Base-by-base conservation (phyloP, 2,888 invertebrate genomes). In the Drosophila quinaria region DNA sequence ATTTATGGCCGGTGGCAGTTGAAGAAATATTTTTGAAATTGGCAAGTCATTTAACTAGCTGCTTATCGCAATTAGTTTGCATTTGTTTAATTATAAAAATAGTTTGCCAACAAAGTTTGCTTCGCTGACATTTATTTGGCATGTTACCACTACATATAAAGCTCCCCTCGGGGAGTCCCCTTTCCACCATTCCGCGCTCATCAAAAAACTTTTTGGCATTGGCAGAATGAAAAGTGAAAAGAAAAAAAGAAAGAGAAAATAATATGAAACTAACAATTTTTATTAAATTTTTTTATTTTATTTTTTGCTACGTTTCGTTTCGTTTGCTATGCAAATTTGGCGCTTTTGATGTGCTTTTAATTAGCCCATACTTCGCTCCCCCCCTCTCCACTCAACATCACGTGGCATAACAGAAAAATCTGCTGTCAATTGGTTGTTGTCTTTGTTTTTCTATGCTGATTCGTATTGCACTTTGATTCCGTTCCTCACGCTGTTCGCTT, bases 261-360 rank as follows among this genome's bases (percentile, higher is more conserved):
- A 78, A 60, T 54, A 56, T 51, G 50, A 70, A 79, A 74, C 66
- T 79, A 70, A 55, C 46, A 82, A 88, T 70, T 88, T 78, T 71
- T 82, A 87, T 86, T 86, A 82, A 77, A 76, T 77, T 50, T 22
- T 22, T 22, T 22, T 25, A 6, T 25, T 5, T 25, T 25, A 6
- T 50, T 49, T 49, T 33, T 66, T 64, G 58, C 67, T 35, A 65
- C 88, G 72, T 78, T 81, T 70, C 88, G 86, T 81, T 86, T 87
- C 89, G 89, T 89, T 89, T 87, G 87, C 78, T 84, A 87, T 83
- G 89, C 83, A 88, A 83, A 83, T 83, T 88, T 66, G 68, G 58
- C 67, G 80, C 87, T 70, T 82, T 83, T 88, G 89, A 83, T 88
- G 89, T 72, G 87, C 87, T 83, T 88, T 83, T 88, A 88, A 83